Evolutionary conservation across 2,888 invertebrate genomes (phyloP).

Genomic region (Brachyopa scutellaris): DNA sequence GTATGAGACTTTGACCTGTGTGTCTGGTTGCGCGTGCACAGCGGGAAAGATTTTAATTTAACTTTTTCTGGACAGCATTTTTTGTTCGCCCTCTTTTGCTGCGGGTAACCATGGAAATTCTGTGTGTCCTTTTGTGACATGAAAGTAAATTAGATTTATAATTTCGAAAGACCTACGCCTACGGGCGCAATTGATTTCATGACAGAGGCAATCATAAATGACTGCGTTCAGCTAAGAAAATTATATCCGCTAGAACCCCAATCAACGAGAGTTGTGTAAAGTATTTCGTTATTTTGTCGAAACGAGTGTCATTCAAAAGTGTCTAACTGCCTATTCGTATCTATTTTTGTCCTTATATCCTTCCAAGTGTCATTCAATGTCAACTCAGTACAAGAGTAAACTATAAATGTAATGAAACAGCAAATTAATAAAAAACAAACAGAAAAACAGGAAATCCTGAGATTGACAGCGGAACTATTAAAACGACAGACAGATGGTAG

Average conservation of each 20-base stretch:
- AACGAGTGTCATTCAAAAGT: slow-evolving; percentile 1
- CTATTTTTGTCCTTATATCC: no score
- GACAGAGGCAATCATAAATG: no score
- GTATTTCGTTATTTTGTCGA: no score
- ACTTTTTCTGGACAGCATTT: slow-evolving; percentile 19
- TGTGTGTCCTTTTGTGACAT: not conserved
- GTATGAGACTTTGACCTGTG: not conserved
- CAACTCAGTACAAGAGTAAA: not conserved
- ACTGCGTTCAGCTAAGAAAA: no score
- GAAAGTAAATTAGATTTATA: not conserved
- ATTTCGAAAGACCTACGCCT: no score
- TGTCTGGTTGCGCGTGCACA: slow-evolving; percentile 5
- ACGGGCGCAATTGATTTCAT: no score
- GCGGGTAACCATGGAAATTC: slow-evolving; percentile 16
- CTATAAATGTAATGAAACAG: slow-evolving; percentile 51
- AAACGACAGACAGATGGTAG: slow-evolving; percentile 29
- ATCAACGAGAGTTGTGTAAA: no score
- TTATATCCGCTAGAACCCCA: no score
- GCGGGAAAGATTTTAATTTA: slow-evolving; percentile 50
- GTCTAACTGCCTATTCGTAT: no score
- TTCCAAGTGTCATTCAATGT: slow-evolving; percentile 33
- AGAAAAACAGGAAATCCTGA: slow-evolving; percentile 17
- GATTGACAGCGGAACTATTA: slow-evolving; percentile 57
- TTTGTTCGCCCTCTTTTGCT: no score
- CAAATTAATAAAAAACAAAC: slow-evolving; percentile 31